Percentiles rank a stretch among this genome's conserved stretches.
Conservation (phyloP, 2,888 invertebrate genomes). For the Melieria crassipennis region DNA sequence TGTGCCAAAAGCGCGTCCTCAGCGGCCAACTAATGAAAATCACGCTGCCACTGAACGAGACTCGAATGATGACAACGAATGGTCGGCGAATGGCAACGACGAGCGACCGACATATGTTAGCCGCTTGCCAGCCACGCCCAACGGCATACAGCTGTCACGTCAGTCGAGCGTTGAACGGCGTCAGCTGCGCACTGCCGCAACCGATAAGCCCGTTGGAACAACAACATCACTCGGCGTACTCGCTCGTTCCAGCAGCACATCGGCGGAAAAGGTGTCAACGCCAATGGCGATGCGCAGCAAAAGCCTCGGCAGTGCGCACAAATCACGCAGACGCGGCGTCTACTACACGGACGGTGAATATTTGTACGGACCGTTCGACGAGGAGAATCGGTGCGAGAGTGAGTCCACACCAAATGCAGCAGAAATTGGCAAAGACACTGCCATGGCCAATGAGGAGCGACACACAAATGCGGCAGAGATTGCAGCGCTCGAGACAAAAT, state of each 20-base stretch:
- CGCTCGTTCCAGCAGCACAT: slow-evolving; percentile 7
- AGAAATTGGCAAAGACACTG: slow-evolving; percentile 39
- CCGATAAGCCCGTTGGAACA: not conserved
- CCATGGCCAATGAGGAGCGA: slow-evolving; percentile 41
- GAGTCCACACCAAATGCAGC: not conserved
- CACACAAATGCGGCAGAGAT: slow-evolving; percentile 49
- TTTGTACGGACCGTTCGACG: slow-evolving; percentile 49
- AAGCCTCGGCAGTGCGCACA: slow-evolving; percentile 19
- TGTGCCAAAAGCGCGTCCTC: not conserved
- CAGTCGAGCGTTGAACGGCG: not conserved
- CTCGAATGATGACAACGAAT: slow-evolving; percentile 12
- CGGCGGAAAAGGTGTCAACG: slow-evolving; percentile 5
- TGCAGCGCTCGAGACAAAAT: slow-evolving; percentile 57
- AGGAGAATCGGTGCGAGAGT: slow-evolving; percentile 17
- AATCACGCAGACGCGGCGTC: slow-evolving; percentile 47
- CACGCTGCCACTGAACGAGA: not conserved
- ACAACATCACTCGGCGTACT: not conserved
- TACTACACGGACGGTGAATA: slow-evolving; percentile 54
- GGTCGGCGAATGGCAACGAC: not conserved
- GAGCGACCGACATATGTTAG: slow-evolving; percentile 34
- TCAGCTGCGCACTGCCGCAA: not conserved
- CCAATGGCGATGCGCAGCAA: not conserved
- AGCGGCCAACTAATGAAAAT: not conserved
- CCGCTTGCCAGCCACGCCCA: slow-evolving; percentile 39
- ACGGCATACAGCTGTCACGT: slow-evolving; percentile 39